These are phyloP conservation scores for Danio kyathit DNA, from an alignment of 2,797 vertebrate genomes.

Conservation along the genomic window DNA sequence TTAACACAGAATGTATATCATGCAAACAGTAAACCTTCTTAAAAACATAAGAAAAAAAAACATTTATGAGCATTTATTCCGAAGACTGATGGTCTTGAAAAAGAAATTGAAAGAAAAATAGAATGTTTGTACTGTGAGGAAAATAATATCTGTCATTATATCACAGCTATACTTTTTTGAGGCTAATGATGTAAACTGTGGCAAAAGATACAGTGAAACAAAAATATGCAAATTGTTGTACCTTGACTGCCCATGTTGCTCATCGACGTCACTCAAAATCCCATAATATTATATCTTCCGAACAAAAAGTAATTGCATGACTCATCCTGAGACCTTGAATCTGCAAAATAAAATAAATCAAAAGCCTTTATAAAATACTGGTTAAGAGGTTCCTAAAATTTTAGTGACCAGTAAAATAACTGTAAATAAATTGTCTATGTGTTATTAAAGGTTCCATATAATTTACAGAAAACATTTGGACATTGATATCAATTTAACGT, in stretches of 20 bases:
- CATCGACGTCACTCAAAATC: not conserved
- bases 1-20: not conserved
- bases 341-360: conserved; percentile 1
- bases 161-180: not conserved
- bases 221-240: conserved; percentile 13
- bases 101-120: not conserved
- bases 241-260: conserved; percentile 24
- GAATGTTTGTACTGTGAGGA: too few relatives aligned
- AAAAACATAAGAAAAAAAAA: not conserved
- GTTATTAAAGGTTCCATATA: too few relatives aligned
- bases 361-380: too few relatives aligned
- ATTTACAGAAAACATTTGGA: too few relatives aligned
- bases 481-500: too few relatives aligned
- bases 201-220: not conserved
- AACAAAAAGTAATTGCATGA: not conserved
- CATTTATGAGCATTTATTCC: not conserved
- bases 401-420: too few relatives aligned
- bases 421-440: not conserved
- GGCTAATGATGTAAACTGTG: not conserved
- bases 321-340: not conserved
- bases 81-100: not conserved
- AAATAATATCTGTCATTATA: not conserved
- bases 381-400: too few relatives aligned
- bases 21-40: not conserved
- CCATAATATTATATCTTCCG: not conserved